Percentiles rank a stretch among this genome's conserved stretches.
Evolutionary conservation across 2,797 vertebrate species (phyloP).

Genomic region (Craterocephalus amniculus): DNA sequence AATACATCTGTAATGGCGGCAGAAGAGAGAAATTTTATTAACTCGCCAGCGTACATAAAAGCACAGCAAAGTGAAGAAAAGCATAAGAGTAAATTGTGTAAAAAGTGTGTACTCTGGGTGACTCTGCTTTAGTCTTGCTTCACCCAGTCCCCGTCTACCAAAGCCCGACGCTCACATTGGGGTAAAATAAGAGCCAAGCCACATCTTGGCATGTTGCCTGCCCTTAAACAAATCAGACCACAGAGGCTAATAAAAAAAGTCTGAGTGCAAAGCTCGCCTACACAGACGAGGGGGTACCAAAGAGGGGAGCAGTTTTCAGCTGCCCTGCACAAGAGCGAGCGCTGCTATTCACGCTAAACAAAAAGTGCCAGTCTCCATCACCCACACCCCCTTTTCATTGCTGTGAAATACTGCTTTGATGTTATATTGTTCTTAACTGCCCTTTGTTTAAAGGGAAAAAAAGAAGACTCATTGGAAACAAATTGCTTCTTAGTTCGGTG

Average conservation of each 20-base stretch:
- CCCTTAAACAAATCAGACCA: conserved; percentile 82
- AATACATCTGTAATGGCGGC: conserved; percentile 45
- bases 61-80: conserved; percentile 34
- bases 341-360: conserved; percentile 45
- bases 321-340: conserved; percentile 38
- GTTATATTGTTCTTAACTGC: conserved; percentile 47
- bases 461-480: conserved; percentile 50
- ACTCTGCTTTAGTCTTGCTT: conserved; percentile 65
- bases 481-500: conserved; percentile 55
- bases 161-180: conserved; percentile 71
- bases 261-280: conserved; percentile 57
- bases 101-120: conserved; percentile 62
- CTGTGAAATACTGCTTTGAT: conserved; percentile 49
- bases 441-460: conserved; percentile 1
- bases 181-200: conserved; percentile 75
- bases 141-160: conserved; percentile 50
- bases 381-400: conserved; percentile 24
- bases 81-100: conserved; percentile 62
- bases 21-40: conserved; percentile 45
- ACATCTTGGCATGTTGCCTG: conserved; percentile 78
- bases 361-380: conserved; percentile 55
- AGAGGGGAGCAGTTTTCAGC: conserved; percentile 67
- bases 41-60: conserved; percentile 38
- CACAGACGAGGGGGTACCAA: conserved; percentile 64
- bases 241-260: conserved; percentile 79